A percentile compares a stretch with the other conserved stretches of the same genome.
Conservation (phyloP, 30 jellyfish, hydroid and myxozoan genomes). For the Clytia hemisphaerica region DNA sequence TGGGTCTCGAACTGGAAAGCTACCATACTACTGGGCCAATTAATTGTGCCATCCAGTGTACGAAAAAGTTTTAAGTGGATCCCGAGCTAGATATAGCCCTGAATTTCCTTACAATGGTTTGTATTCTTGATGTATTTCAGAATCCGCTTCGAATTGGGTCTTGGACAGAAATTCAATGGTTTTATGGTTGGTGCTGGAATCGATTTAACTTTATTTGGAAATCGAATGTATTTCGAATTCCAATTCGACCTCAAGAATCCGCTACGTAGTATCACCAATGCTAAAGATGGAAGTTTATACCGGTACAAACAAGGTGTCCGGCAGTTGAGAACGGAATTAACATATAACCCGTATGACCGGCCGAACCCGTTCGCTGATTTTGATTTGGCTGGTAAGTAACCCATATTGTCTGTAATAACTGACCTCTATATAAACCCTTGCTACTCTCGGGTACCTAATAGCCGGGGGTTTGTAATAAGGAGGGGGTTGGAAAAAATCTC, state of each 20-base stretch:
- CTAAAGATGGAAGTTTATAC: constrained; percentile 88
- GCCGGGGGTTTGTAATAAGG: too few species aligned
- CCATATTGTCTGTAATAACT: too few species aligned
- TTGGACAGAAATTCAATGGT: constrained; percentile 85
- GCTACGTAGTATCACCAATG: constrained; percentile 55
- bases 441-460: too few species aligned
- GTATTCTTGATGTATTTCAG: constrained; percentile 27
- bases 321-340: constrained; percentile 71
- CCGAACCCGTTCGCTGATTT: constrained; percentile 95
- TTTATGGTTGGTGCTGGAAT: constrained; percentile 97
- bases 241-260: constrained; percentile 62
- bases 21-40: too few species aligned
- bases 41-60: too few species aligned
- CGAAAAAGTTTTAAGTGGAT: background rate
- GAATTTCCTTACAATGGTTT: too few species aligned
- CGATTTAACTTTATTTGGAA: constrained; percentile 84
- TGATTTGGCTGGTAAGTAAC: constrained; percentile 87
- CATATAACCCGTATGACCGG: constrained; percentile 77
- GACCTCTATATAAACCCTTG: too few species aligned
- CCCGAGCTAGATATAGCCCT: too few species aligned
- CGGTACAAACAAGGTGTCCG: constrained; percentile 77
- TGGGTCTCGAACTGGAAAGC: too few species aligned
- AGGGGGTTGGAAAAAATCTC: too few species aligned
- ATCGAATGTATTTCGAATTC: constrained; percentile 73
- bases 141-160: constrained; percentile 86